These are phyloP conservation scores for Hippotragus niger DNA, from an alignment of 2,113 vertebrate species.

Conservation along the genomic window DNA sequence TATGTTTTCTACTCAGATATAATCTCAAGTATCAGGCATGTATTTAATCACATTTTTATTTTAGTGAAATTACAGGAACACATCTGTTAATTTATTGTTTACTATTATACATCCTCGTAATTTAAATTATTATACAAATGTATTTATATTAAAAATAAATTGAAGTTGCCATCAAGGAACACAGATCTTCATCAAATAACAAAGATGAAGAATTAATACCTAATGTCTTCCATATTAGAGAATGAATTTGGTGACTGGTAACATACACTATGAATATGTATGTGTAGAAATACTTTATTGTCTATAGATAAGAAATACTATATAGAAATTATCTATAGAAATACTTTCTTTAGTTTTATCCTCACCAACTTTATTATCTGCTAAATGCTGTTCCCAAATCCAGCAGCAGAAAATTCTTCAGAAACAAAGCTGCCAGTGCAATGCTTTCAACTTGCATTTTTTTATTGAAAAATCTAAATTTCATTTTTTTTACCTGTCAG, in stretches of 20 bases:
- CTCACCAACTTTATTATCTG: not conserved
- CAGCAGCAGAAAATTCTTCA: not conserved
- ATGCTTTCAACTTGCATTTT: conserved; percentile 58
- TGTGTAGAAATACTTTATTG: not conserved
- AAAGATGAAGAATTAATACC: not conserved
- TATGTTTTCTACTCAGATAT: not conserved
- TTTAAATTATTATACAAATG: not conserved
- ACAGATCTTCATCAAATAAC: not conserved
- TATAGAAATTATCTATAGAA: not conserved
- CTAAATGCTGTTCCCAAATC: not conserved
- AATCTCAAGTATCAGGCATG: not conserved
- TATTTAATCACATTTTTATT: not conserved
- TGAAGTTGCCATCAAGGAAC: not conserved
- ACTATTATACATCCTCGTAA: not conserved
- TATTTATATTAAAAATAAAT: not conserved
- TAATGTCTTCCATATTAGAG: not conserved
- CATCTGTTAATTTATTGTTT: not conserved
- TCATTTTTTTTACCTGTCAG: conserved; percentile 54
- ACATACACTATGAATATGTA: not conserved
- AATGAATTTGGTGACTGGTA: not conserved
- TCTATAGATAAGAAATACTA: not conserved
- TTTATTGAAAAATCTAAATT: conserved; percentile 61
- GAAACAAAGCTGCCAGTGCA: conserved; percentile 40
- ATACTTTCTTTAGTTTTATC: not conserved
- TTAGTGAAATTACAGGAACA: not conserved